A percentile compares a stretch with the other conserved stretches of the same genome.
Evolutionary conservation across 2,797 vertebrate species (phyloP).

Genomic region (Sebastes hubbsi): DNA sequence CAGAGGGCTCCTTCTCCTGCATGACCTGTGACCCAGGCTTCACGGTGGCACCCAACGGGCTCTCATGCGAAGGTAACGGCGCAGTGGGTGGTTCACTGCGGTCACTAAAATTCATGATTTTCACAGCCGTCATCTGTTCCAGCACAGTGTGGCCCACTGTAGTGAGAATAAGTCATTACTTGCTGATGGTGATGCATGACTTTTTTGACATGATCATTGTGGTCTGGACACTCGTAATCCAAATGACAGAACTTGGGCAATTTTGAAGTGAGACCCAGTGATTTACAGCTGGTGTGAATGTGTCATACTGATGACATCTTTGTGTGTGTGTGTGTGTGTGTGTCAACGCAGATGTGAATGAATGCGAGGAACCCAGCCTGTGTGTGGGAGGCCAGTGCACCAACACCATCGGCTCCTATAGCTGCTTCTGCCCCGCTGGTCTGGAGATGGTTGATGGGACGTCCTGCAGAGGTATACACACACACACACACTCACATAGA

Average conservation of each 20-base stretch:
- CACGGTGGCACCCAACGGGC: slow-evolving; percentile 50
- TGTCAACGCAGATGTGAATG: slow-evolving; percentile 74
- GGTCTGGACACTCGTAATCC: slow-evolving; percentile 52
- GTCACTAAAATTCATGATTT: slow-evolving; percentile 5
- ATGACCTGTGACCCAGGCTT: slow-evolving; percentile 76
- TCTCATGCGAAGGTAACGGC: slow-evolving; percentile 78
- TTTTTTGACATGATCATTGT: slow-evolving; percentile 46
- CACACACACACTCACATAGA: neutral
- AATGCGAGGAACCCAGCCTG: slow-evolving; percentile 72
- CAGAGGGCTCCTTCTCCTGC: slow-evolving; percentile 81
- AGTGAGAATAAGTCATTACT: slow-evolving; percentile 29
- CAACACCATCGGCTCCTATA: slow-evolving; percentile 76
- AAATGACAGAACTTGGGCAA: slow-evolving; percentile 39
- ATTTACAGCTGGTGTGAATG: slow-evolving; percentile 51
- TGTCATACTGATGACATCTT: slow-evolving; percentile 49
- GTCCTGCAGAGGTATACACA: slow-evolving; percentile 72
- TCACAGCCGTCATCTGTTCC: slow-evolving; percentile 27
- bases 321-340: neutral
- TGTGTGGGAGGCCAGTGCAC: slow-evolving; percentile 76
- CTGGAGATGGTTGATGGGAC: slow-evolving; percentile 68
- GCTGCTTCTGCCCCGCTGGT: slow-evolving; percentile 73
- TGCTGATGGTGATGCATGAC: slow-evolving; percentile 31
- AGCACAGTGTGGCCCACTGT: neutral
- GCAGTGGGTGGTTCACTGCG: neutral
- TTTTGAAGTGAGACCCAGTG: slow-evolving; percentile 16